phyloP scores from a whole-genome alignment of 1,140 invertebrate species.

The Globodera rostochiensis region DNA sequence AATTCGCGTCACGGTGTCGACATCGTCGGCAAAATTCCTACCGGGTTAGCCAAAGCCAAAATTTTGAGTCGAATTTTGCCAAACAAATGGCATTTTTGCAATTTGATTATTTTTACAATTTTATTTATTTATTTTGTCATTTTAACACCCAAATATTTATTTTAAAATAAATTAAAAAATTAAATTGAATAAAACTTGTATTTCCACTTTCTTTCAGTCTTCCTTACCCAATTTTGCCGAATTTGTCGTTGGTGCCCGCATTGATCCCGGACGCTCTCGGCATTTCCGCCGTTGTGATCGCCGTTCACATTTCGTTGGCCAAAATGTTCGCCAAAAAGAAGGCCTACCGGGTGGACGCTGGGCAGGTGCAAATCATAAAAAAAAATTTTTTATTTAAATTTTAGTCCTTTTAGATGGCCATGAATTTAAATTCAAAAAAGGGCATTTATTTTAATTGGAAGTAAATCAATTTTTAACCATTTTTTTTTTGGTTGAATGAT shows the following conservation, averaged over 20 bases:
- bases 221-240: background rate
- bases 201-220: conserved; percentile 10
- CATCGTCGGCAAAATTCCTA: conserved; percentile 57
- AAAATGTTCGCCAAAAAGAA: conserved; percentile 69
- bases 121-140: too few relatives aligned
- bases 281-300: conserved; percentile 69
- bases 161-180: too few relatives aligned
- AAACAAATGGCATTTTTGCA: too few relatives aligned
- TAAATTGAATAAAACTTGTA: too few relatives aligned
- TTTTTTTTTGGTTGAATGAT: too few relatives aligned
- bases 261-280: conserved; percentile 66
- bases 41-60: conserved; percentile 44
- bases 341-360: conserved; percentile 68
- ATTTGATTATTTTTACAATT: too few relatives aligned
- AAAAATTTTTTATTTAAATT: background rate
- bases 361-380: conserved; percentile 55
- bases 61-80: background rate
- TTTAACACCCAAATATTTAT: too few relatives aligned
- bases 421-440: too few relatives aligned
- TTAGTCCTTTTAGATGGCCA: too few relatives aligned
- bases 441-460: too few relatives aligned
- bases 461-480: too few relatives aligned
- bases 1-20: conserved; percentile 49
- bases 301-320: conserved; percentile 68
- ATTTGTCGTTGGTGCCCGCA: conserved; percentile 47